Conservation (phyloP, 2,113 vertebrate genomes). For the Rhea pennata region DNA sequence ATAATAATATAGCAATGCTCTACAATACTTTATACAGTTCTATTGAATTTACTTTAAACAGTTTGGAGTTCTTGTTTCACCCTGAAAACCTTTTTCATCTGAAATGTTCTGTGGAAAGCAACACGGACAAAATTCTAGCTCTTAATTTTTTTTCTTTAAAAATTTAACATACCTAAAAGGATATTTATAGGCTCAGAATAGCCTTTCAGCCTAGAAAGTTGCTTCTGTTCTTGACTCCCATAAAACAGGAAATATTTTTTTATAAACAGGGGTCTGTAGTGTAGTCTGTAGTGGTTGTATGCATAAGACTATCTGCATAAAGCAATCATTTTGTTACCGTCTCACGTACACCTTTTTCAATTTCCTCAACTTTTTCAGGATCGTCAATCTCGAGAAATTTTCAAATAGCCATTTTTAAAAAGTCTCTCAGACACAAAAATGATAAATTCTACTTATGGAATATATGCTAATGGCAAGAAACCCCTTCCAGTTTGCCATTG, state of each 20-base stretch:
- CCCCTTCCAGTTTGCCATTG: not conserved
- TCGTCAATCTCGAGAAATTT: not conserved
- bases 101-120: constrained; percentile 36
- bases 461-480: not conserved
- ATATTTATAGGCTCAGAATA: not conserved
- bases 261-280: too few relatives aligned
- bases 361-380: accelerated
- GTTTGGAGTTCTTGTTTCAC: constrained; percentile 59
- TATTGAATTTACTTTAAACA: constrained; percentile 25
- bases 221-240: not conserved
- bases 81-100: constrained; percentile 41
- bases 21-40: not conserved
- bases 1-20: too few relatives aligned
- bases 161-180: not conserved
- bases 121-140: not conserved
- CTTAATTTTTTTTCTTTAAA: not conserved
- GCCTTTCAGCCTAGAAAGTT: not conserved
- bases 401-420: not conserved
- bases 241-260: not conserved
- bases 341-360: not conserved
- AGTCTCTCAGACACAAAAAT: not conserved
- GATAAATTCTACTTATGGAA: not conserved
- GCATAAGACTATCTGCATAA: not conserved
- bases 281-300: not conserved
- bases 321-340: not conserved